Evolutionary conservation across 1,140 invertebrate species (phyloP), one percentile per base, ranked within the genome.

Genomic region (Aphidius gifuensis): DNA sequence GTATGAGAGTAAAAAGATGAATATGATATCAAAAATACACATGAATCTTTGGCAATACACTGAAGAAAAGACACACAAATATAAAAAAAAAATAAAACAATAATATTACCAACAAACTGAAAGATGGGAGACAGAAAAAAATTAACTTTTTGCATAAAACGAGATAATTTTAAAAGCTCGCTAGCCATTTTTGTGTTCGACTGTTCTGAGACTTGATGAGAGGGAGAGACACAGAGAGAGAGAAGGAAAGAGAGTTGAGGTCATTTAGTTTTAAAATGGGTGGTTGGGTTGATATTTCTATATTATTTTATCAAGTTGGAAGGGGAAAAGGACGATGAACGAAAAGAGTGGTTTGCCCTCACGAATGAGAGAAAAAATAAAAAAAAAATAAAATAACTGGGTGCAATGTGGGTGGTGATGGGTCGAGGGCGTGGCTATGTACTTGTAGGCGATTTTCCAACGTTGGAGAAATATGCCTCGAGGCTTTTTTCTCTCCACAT

Each of bases 131-230:
- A 47, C 11, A 48, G 23, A 60, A 55, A 40, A 51, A 9, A 43
- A 79, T 80, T 79, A 79, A 70, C 74, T 68, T 53, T 76, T 69
- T 70, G 67, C 75, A 74, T 73, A 74, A 76, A 79, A 79, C 75
- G 74, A 79, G 74, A 74, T 79, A 79, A 78, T 74, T 76, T 71
- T 76, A 81, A 80, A 80, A 78, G 66, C 71, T 69, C 68, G 66
- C 66, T 64, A 66, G 64, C 64, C 65, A 64, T 66, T 64, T 68
- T 66, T 66, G 64, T 67, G 70, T 62, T 32, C 1, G 23, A 67
- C 68, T 66, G 67, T 66, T 64, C 62, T 32, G 23, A 32, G 23
- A 32, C 23, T 32, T 2, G 42, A 42, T 55, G 39, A 43, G 61
- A 61, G 65, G 62, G 67, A 66, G 61, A 64, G 51, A 55, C 44